phyloP scores from a whole-genome alignment of 1,140 invertebrate genomes.

The Hylyphantes graminicola region DNA sequence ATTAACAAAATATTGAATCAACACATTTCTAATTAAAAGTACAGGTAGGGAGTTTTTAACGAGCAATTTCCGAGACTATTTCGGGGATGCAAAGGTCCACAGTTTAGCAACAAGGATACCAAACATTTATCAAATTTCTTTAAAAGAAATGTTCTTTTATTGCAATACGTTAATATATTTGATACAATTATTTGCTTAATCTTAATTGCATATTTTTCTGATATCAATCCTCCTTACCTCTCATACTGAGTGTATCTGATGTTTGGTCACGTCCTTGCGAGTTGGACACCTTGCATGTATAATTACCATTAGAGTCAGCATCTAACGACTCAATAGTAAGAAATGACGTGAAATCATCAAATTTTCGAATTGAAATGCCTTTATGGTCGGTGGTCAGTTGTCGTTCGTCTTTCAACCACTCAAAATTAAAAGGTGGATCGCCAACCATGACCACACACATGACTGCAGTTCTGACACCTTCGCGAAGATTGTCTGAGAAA shows the following conservation, averaged over 20 bases:
- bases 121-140: too few species aligned
- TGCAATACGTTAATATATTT: too few species aligned
- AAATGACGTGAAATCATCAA: conserved; percentile 66
- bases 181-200: too few species aligned
- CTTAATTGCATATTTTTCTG: too few species aligned
- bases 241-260: conserved; percentile 24
- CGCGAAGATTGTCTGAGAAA: conserved; percentile 71
- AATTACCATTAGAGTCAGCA: conserved; percentile 62
- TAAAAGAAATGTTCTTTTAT: too few species aligned
- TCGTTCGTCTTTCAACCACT: conserved; percentile 61
- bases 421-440: conserved; percentile 62
- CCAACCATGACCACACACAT: conserved; percentile 65
- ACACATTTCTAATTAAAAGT: too few species aligned
- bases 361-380: conserved; percentile 2
- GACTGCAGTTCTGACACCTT: conserved; percentile 75
- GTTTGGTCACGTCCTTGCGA: conserved; percentile 28
- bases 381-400: not conserved
- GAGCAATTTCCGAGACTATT: too few species aligned
- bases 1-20: too few species aligned
- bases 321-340: conserved; percentile 50
- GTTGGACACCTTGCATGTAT: conserved; percentile 61
- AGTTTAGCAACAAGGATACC: too few species aligned
- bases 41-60: too few species aligned
- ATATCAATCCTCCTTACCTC: not conserved
- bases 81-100: too few species aligned